A percentile compares a stretch with the other conserved stretches of the same genome.
phyloP scores from a whole-genome alignment of 1,140 invertebrate genomes.

The Piezodorus guildinii region DNA sequence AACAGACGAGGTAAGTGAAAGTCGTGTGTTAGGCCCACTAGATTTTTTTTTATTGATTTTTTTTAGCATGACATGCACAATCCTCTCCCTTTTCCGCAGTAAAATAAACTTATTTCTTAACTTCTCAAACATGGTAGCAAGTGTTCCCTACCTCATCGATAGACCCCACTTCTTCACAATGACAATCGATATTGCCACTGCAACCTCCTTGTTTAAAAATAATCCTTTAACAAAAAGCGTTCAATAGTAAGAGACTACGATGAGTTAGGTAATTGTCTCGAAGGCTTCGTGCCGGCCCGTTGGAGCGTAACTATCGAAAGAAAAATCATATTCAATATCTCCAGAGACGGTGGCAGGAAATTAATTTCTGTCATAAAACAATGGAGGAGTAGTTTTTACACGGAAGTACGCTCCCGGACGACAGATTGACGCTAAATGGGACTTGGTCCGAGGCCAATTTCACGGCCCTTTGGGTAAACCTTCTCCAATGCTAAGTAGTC shows the following conservation, averaged over 20 bases:
- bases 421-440: background rate
- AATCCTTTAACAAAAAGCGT: background rate
- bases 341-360: background rate
- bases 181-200: too few species aligned
- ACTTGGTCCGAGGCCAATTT: background rate
- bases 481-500: background rate
- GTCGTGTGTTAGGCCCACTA: too few species aligned
- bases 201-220: too few species aligned
- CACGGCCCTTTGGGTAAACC: background rate
- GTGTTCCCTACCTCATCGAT: too few species aligned
- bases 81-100: too few species aligned
- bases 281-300: background rate
- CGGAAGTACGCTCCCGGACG: conserved; percentile 2
- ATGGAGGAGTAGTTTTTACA: background rate
- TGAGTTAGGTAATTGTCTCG: background rate
- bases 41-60: too few species aligned
- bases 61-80: too few species aligned
- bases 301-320: conserved; percentile 2
- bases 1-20: too few species aligned
- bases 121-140: too few species aligned
- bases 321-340: conserved; percentile 9
- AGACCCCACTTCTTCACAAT: too few species aligned
- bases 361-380: conserved; percentile 6
- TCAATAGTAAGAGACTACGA: background rate
- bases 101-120: too few species aligned